A percentile compares a stretch with the other conserved stretches of the same genome.
Conservation (phyloP, 2,888 invertebrate genomes). For the Leptinotarsa tumamoca region DNA sequence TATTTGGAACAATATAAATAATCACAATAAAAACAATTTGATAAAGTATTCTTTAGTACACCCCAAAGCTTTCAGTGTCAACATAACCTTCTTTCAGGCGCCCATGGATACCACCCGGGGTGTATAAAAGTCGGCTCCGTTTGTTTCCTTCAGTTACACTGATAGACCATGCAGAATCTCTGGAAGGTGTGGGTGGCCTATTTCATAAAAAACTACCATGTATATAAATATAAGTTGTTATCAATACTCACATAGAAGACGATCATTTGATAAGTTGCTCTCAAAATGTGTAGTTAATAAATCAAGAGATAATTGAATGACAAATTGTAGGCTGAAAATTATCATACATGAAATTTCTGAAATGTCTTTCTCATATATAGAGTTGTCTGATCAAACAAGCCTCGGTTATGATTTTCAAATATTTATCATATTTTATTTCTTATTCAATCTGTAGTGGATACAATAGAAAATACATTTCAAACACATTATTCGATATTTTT, state of each 20-base stretch:
- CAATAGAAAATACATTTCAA: too few relatives aligned
- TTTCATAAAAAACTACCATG: slow-evolving; percentile 26
- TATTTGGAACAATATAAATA: too few relatives aligned
- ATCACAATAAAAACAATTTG: too few relatives aligned
- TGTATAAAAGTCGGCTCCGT: slow-evolving; percentile 39
- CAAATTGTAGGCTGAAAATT: neutral
- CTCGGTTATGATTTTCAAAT: too few relatives aligned
- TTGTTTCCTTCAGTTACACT: slow-evolving; percentile 39
- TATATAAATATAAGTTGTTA: neutral
- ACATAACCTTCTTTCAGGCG: slow-evolving; percentile 1
- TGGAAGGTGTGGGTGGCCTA: slow-evolving; percentile 49
- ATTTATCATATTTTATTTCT: too few relatives aligned
- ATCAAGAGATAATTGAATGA: slow-evolving; percentile 14
- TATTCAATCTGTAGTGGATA: too few relatives aligned
- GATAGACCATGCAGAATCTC: slow-evolving; percentile 48
- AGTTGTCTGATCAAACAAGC: too few relatives aligned
- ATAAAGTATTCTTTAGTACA: too few relatives aligned
- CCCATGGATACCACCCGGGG: slow-evolving; percentile 33
- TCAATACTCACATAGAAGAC: neutral
- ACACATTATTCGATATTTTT: too few relatives aligned
- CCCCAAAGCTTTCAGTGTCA: neutral
- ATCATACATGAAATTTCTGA: too few relatives aligned
- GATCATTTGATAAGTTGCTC: neutral
- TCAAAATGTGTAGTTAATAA: neutral
- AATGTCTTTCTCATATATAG: too few relatives aligned